Conservation (phyloP, 2,888 invertebrate species). For the Dasypolia templi region DNA sequence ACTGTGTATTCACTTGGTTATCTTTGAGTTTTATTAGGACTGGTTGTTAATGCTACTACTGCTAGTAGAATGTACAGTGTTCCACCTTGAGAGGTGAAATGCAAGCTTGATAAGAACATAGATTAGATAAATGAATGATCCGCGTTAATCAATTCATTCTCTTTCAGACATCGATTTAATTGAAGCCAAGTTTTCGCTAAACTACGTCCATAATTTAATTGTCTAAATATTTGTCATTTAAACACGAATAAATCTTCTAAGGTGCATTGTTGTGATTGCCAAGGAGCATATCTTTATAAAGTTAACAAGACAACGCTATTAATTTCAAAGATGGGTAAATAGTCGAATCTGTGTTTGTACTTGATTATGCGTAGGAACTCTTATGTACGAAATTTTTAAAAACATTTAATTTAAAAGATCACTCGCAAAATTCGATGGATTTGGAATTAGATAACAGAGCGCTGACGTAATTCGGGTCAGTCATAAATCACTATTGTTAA, state of each 20-base stretch:
- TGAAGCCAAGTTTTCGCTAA: background rate
- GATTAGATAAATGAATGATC: background rate
- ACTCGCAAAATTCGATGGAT: background rate
- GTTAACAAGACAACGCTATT: slow-evolving; percentile 6
- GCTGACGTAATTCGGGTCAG: background rate
- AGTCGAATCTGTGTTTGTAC: background rate
- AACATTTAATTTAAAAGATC: background rate
- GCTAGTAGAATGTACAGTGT: no score
- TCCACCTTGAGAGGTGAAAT: background rate
- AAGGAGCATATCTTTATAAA: slow-evolving; percentile 2
- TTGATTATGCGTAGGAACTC: slow-evolving; percentile 16
- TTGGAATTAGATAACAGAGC: background rate
- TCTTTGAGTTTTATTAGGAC: background rate
- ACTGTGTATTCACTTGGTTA: background rate
- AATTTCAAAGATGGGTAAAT: background rate
- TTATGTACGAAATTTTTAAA: background rate
- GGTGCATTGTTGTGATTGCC: background rate
- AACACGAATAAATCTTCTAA: background rate
- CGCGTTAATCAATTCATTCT: background rate
- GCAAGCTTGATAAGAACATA: background rate
- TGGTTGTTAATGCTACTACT: no score
- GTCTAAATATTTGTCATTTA: background rate
- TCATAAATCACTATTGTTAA: slow-evolving; percentile 11
- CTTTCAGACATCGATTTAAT: background rate
- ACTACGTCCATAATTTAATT: background rate